phyloP scores from a whole-genome alignment of 2,888 invertebrate species.

The Phlogophora meticulosa region DNA sequence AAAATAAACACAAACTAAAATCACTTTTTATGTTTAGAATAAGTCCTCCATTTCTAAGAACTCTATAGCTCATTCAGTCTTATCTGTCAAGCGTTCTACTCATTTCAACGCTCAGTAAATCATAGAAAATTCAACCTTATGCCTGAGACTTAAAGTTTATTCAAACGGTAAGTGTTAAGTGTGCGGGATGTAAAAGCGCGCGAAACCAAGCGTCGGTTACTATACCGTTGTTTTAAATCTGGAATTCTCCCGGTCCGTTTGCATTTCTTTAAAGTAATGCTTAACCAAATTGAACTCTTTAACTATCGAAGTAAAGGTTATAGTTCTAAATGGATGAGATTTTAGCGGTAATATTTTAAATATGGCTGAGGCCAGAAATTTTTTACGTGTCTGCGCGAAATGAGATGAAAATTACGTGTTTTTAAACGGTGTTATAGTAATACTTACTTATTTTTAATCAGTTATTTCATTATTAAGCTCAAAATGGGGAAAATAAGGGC shows the following conservation, averaged over 20 bases:
- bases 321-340: conserved; percentile 6
- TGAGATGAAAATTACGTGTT: conserved; percentile 47
- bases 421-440: conserved; percentile 22
- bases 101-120: background rate
- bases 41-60: conserved; percentile 58
- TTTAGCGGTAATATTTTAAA: conserved; percentile 51
- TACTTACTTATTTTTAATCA: conserved; percentile 22
- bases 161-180: conserved; percentile 27
- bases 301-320: accelerated
- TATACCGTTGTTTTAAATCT: conserved; percentile 80
- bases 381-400: conserved; percentile 42
- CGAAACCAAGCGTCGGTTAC: conserved; percentile 66
- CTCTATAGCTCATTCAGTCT: conserved; percentile 61
- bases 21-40: conserved; percentile 31
- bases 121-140: conserved; percentile 34
- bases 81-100: conserved; percentile 54
- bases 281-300: conserved; percentile 41
- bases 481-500: background rate
- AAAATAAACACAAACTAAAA: conserved; percentile 45
- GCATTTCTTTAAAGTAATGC: conserved; percentile 39
- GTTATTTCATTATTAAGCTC: conserved; percentile 13
- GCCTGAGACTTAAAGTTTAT: background rate
- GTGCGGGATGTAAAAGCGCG: conserved; percentile 62
- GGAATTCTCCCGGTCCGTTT: conserved; percentile 75
- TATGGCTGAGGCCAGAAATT: conserved; percentile 14